These are phyloP conservation scores for Tautogolabrus adspersus DNA, from an alignment of 2,113 vertebrate species.

Conservation along the genomic window DNA sequence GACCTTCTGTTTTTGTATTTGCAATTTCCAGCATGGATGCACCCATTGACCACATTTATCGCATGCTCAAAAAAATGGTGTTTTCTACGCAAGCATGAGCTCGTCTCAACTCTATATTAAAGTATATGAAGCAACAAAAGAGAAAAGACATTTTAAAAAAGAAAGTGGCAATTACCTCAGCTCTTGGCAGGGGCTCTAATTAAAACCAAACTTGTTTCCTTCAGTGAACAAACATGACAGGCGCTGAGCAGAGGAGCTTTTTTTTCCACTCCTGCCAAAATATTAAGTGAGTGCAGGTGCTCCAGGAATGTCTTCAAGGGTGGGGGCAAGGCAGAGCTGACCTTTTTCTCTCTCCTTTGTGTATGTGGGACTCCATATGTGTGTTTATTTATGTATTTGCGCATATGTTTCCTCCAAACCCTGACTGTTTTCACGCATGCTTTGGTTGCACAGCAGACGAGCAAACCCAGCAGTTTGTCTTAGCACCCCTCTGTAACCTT, in stretches of 20 bases:
- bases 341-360: slow-evolving; percentile 68
- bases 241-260: slow-evolving; percentile 76
- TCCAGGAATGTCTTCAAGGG: slow-evolving; percentile 86
- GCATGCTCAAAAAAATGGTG: neutral
- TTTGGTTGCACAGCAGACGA: slow-evolving; percentile 55
- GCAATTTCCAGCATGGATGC: slow-evolving; percentile 30
- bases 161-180: slow-evolving; percentile 82
- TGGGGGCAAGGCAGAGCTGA: slow-evolving; percentile 69
- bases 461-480: slow-evolving; percentile 59
- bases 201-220: slow-evolving; percentile 90
- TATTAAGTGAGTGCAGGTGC: slow-evolving; percentile 92
- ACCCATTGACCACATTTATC: slow-evolving; percentile 27
- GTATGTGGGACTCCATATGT: slow-evolving; percentile 47
- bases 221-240: slow-evolving; percentile 86
- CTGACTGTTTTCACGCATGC: slow-evolving; percentile 64
- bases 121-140: slow-evolving; percentile 52
- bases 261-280: slow-evolving; percentile 79
- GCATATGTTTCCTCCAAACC: slow-evolving; percentile 58
- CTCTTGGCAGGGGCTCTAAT: slow-evolving; percentile 86
- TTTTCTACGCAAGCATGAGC: neutral
- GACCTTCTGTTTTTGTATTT: slow-evolving; percentile 21
- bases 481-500: slow-evolving; percentile 35
- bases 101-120: slow-evolving; percentile 42
- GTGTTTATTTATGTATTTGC: slow-evolving; percentile 73
- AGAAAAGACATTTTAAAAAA: slow-evolving; percentile 51